phyloP scores from a whole-genome alignment of 2,113 vertebrate genomes.

The Eulemur rufifrons region DNA sequence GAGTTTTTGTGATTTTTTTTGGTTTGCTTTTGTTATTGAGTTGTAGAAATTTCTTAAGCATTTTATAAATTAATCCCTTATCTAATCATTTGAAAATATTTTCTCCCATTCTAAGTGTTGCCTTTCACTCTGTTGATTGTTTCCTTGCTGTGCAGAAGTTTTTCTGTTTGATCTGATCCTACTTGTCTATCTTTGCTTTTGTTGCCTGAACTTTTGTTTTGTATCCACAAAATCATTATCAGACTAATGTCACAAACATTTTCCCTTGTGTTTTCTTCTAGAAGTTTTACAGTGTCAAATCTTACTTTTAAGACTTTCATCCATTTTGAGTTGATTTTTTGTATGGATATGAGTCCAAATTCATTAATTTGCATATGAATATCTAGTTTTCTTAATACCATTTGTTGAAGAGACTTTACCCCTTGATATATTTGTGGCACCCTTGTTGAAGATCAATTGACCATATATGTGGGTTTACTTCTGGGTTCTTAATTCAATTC shows the following conservation, averaged over 20 bases:
- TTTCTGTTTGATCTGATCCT: not conserved
- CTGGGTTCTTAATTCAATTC: not conserved
- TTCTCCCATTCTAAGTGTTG: not conserved
- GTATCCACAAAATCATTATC: not conserved
- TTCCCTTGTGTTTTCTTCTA: not conserved
- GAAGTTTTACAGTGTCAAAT: not conserved
- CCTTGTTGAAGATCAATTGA: not conserved
- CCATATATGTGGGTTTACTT: not conserved
- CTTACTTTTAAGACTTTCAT: not conserved
- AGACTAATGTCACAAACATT: not conserved
- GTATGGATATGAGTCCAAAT: not conserved
- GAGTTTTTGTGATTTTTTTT: not conserved
- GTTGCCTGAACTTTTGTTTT: not conserved
- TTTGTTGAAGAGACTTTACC: not conserved
- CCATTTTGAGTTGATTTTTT: not conserved
- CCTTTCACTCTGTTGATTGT: not conserved
- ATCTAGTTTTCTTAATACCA: not conserved
- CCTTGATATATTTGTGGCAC: not conserved
- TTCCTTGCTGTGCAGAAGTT: not conserved
- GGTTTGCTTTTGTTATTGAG: not conserved
- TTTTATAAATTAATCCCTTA: not conserved
- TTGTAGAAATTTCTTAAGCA: not conserved
- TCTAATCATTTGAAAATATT: not conserved
- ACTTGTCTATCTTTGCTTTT: not conserved
- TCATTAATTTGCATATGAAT: not conserved